Conservation (phyloP, 2,113 vertebrate species). For the Toxotes chatareus region DNA sequence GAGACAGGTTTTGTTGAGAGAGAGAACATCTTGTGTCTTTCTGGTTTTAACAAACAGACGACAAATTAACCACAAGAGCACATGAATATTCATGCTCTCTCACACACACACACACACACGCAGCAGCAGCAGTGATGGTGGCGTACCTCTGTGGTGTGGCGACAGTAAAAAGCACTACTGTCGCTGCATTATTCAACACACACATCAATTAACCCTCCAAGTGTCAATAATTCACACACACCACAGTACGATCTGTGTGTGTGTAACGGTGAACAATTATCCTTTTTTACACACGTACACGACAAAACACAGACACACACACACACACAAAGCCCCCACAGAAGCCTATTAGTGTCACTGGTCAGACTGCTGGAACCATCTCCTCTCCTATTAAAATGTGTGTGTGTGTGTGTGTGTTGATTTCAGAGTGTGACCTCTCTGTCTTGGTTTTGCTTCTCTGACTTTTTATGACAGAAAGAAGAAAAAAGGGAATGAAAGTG, state of each 20-base stretch:
- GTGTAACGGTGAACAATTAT: conserved; percentile 29
- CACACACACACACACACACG: conserved; percentile 47
- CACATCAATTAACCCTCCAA: conserved; percentile 68
- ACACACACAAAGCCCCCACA: conserved; percentile 10
- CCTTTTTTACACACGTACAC: not conserved
- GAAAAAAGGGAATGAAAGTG: not conserved
- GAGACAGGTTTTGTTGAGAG: conserved; percentile 36
- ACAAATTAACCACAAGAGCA: conserved; percentile 75
- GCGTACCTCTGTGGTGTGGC: conserved; percentile 39
- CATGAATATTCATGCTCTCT: conserved; percentile 70
- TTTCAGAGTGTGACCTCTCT: conserved; percentile 9
- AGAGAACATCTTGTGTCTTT: conserved; percentile 72
- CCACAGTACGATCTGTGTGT: conserved; percentile 40
- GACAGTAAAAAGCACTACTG: conserved; percentile 72
- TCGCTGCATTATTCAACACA: conserved; percentile 70
- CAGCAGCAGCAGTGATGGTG: not conserved
- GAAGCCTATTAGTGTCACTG: conserved; percentile 51
- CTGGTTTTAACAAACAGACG: conserved; percentile 72
- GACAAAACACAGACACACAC: conserved; percentile 26
- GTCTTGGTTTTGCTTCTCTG: conserved; percentile 30
- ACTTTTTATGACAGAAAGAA: conserved; percentile 39
- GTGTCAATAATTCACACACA: conserved; percentile 74
- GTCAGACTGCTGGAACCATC: conserved; percentile 45
- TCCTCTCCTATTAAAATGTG: conserved; percentile 27
- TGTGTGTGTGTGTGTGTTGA: not conserved